These are phyloP conservation scores for Geodia barretti DNA, from an alignment of 37 sponge, comb jelly and placozoan species.

Conservation along the genomic window DNA sequence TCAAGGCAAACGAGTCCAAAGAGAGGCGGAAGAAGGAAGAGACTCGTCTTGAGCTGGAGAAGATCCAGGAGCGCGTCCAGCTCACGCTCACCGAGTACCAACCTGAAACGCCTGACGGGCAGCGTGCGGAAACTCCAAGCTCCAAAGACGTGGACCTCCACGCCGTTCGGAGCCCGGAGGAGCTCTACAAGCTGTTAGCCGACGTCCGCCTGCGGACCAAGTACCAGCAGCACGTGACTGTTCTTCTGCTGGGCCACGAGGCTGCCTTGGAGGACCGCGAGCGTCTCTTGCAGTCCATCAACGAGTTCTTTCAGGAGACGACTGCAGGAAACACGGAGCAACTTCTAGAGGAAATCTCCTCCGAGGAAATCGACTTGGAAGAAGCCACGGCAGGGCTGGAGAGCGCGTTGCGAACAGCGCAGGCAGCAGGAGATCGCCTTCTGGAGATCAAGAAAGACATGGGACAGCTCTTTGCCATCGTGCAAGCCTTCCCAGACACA, in stretches of 20 bases:
- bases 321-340: slow-evolving; percentile 16
- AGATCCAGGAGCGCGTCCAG: slow-evolving; percentile 54
- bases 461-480: slow-evolving; percentile 40
- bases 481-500: slow-evolving; percentile 54
- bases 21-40: slow-evolving; percentile 44
- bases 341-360: slow-evolving; percentile 22
- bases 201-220: slow-evolving; percentile 34
- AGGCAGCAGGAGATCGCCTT: slow-evolving; percentile 27
- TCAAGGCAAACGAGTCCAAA: slow-evolving; percentile 30
- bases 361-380: slow-evolving; percentile 51
- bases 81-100: slow-evolving; percentile 41
- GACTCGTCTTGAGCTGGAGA: slow-evolving; percentile 18
- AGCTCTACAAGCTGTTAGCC: slow-evolving; percentile 52
- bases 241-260: slow-evolving; percentile 61
- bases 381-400: slow-evolving; percentile 52
- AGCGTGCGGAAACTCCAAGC: background rate
- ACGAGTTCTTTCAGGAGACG: slow-evolving; percentile 52
- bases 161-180: slow-evolving; percentile 35
- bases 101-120: background rate
- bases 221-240: slow-evolving; percentile 50
- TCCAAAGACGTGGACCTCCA: slow-evolving; percentile 18
- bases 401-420: slow-evolving; percentile 54
- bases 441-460: slow-evolving; percentile 60
- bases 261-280: slow-evolving; percentile 43
- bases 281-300: slow-evolving; percentile 31